phyloP scores from a whole-genome alignment of 2,797 vertebrate genomes.

The Choloepus didactylus region DNA sequence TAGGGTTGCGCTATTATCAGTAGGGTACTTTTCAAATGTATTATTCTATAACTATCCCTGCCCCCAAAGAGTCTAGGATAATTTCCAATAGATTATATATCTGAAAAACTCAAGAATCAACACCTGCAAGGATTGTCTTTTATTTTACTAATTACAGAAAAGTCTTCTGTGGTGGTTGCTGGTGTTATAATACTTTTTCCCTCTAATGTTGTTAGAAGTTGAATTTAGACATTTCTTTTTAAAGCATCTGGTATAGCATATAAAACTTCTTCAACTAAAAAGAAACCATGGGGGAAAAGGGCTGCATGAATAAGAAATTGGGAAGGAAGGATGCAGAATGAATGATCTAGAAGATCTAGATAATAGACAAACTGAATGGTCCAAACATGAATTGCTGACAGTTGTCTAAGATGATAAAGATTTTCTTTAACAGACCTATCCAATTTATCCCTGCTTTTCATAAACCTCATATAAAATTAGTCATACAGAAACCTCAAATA shows the following conservation, averaged over 20 bases:
- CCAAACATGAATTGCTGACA: neutral
- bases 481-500: neutral
- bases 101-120: neutral
- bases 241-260: neutral
- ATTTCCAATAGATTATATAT: neutral
- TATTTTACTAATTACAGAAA: conserved; percentile 19
- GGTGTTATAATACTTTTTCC: neutral
- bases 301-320: neutral
- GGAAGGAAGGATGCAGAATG: neutral
- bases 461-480: neutral
- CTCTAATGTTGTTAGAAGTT: neutral
- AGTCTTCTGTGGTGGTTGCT: neutral
- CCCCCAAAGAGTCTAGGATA: neutral
- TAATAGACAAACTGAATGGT: neutral
- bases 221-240: neutral
- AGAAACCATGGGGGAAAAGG: neutral
- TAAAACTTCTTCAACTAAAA: neutral
- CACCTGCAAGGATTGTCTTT: neutral
- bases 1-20: neutral
- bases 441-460: neutral
- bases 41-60: neutral
- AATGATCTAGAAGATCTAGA: neutral
- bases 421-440: neutral
- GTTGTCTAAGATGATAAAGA: neutral
- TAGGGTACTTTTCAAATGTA: neutral